These are phyloP conservation scores for Rhynchonema sp. DNA, from an alignment of 2,888 invertebrate genomes.

Conservation along the genomic window DNA sequence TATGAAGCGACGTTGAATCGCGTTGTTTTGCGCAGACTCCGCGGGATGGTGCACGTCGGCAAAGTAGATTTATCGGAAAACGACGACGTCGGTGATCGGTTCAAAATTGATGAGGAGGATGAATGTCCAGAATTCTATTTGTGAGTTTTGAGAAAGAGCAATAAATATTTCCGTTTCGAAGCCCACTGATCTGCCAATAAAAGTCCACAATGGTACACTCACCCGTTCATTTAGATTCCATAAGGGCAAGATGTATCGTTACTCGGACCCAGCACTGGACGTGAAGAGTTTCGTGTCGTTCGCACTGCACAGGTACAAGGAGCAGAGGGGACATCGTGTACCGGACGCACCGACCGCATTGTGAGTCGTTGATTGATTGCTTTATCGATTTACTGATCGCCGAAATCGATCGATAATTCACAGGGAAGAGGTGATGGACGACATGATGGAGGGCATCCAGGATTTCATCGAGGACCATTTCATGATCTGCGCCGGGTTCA, in stretches of 20 bases:
- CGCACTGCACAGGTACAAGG: constrained; percentile 25
- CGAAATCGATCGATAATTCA: no score
- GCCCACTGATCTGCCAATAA: no score
- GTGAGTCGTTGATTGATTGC: constrained; percentile 2
- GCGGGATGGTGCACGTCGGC: constrained; percentile 25
- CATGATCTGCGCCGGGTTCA: no score
- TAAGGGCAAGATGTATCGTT: constrained; percentile 26
- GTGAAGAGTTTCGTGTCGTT: constrained; percentile 21
- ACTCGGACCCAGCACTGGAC: constrained; percentile 25
- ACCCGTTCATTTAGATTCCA: constrained; percentile 19
- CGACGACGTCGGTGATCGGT: constrained; percentile 25
- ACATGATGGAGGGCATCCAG: neutral
- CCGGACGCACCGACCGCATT: constrained; percentile 27
- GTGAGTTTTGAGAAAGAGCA: no score
- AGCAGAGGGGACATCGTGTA: constrained; percentile 20
- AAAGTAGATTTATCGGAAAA: constrained; percentile 23
- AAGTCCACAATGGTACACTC: neutral
- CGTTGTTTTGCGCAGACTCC: constrained; percentile 12
- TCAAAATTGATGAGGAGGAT: constrained; percentile 22
- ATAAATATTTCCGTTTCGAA: no score
- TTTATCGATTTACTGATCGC: no score
- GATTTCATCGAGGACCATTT: neutral
- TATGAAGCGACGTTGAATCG: neutral
- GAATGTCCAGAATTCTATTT: constrained; percentile 26
- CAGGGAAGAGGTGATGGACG: neutral